Evolutionary conservation across 2,888 invertebrate genomes (phyloP).

Genomic region (Drosophila austrosaltans): DNA sequence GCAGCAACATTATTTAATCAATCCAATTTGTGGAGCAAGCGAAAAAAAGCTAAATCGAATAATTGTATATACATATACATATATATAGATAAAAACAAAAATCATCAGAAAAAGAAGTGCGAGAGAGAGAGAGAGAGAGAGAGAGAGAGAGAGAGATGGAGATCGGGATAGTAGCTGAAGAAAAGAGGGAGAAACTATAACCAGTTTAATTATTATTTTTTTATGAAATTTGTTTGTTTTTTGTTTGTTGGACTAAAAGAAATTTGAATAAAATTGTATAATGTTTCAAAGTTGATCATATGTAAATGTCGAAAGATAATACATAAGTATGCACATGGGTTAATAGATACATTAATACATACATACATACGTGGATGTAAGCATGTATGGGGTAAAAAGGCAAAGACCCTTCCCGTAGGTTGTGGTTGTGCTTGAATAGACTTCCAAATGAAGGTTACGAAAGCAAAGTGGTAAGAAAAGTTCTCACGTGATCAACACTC

Average conservation of each 20-base stretch:
- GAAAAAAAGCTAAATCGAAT: conserved; percentile 59
- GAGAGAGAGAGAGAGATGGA: conserved; percentile 5
- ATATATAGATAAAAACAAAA: conserved; percentile 7
- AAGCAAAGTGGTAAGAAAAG: conserved; percentile 47
- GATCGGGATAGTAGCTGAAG: not conserved
- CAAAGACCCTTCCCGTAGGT: not conserved
- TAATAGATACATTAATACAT: conserved; percentile 20
- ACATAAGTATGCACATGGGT: conserved; percentile 21
- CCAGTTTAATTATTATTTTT: conserved; percentile 77
- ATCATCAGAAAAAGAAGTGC: conserved; percentile 32
- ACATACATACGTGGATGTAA: conserved; percentile 33
- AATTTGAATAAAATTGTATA: conserved; percentile 77
- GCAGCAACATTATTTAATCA: conserved; percentile 78
- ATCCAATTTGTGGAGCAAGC: conserved; percentile 77
- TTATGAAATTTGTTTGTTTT: conserved; percentile 62
- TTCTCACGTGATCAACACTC: conserved; percentile 51
- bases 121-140: conserved; percentile 30
- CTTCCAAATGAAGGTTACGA: conserved; percentile 45
- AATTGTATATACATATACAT: conserved; percentile 55
- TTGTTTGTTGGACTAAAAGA: conserved; percentile 39
- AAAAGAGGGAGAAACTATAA: conserved; percentile 59
- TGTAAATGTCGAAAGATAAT: conserved; percentile 22
- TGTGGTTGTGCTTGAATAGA: conserved; percentile 45
- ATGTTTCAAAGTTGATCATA: conserved; percentile 47
- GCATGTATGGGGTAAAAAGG: conserved; percentile 13